Evolutionary conservation across 2,888 invertebrate genomes (phyloP), one percentile per base, ranked within the genome.

Genomic region (Lepidocyrtoides sp.): DNA sequence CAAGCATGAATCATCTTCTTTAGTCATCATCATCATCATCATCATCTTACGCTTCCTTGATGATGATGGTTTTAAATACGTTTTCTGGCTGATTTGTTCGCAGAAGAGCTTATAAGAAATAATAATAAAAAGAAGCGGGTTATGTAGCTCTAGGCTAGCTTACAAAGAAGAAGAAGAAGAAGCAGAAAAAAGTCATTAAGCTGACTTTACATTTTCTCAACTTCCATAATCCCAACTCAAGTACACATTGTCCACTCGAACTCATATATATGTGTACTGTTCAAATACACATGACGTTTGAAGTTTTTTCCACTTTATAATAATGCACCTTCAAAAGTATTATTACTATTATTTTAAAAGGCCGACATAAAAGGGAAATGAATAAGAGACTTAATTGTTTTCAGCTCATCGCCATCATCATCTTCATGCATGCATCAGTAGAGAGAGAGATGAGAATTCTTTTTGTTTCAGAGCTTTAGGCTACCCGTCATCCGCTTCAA

Each of bases 351-450:
- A 57, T 48, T 44, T 77, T 87, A 77, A 63, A 79, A 87, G 89
- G 44, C 89, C 75, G 83, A 89, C 89, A 75, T 89, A 89, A 84
- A 89, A 89, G 89, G 89, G 84, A 89, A 89, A 77, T 77, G 86
- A 86, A 72, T 48, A 86, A 89, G 84, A 75, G 63, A 48, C 63
- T 84, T 89, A 84, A 89, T 89, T 89, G 89, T 89, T 89, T 89
- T 84, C 88, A 69, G 48, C 87, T 87, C 63, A 26, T 77, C 77
- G 20, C 54, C 51, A 77, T 54, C 77, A 29, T 23, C 69, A 32
- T 41, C 69, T n/a, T 41, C n/a, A 12, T 20, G 17, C n/a, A 29
- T 69, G 26, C 23, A 26, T n/a, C 0, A 14, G 48, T n/a, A 29
- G 26, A 51, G 29, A 48, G 12, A n/a, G 54, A 60, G 41, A 20